phyloP scores from a whole-genome alignment of 2,888 invertebrate genomes.

The Cordylochernes scorpioides region DNA sequence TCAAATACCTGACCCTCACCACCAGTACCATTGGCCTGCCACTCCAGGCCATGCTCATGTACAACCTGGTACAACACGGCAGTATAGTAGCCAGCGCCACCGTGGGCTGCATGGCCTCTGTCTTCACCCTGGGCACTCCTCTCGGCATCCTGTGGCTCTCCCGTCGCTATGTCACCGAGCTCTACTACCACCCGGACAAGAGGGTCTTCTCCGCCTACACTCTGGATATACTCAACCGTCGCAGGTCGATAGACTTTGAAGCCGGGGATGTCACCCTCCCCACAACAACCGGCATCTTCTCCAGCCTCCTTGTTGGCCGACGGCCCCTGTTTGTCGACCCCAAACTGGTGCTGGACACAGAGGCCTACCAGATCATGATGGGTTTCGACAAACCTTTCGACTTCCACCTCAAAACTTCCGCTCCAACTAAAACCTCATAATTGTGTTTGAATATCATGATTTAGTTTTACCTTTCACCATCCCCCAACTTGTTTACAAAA shows the following conservation, averaged over 20 bases:
- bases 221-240: conserved; percentile 3
- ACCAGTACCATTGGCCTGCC: no score
- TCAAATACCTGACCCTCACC: no score
- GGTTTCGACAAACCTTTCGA: conserved; percentile 4
- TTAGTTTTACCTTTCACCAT: no score
- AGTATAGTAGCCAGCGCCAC: no score
- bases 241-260: background rate
- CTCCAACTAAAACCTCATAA: no score
- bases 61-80: no score
- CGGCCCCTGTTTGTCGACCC: conserved; percentile 5
- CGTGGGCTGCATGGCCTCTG: no score
- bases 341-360: conserved; percentile 3
- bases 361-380: conserved; percentile 4
- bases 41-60: no score
- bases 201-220: conserved; percentile 3
- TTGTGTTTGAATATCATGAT: no score
- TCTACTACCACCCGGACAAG: conserved; percentile 3
- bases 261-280: conserved; percentile 3
- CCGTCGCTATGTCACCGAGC: conserved; percentile 6
- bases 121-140: no score
- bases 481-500: no score
- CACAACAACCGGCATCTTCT: conserved; percentile 3
- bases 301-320: conserved; percentile 4
- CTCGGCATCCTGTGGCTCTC: conserved; percentile 5
- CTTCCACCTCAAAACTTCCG: conserved; percentile 1